phyloP scores from a whole-genome alignment of 2,888 invertebrate species.

The Diachrysia chrysitis region DNA sequence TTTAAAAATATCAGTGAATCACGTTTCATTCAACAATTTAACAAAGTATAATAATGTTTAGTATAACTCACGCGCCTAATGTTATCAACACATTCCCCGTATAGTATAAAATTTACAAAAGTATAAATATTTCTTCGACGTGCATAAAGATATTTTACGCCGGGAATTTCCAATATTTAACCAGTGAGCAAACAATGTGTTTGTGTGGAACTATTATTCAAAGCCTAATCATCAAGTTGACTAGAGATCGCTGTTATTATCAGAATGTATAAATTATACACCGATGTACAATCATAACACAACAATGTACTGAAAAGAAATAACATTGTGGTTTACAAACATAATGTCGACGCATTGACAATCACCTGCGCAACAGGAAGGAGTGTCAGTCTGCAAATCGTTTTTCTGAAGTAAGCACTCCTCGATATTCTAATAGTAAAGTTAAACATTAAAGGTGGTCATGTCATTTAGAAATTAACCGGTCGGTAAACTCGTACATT shows the following conservation, averaged over 20 bases:
- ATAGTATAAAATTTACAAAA: background rate
- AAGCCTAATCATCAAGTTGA: conserved; percentile 32
- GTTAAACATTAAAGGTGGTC: background rate
- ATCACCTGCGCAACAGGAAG: conserved; percentile 55
- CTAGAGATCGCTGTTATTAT: conserved; percentile 48
- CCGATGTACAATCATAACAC: conserved; percentile 65
- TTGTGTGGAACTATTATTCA: conserved; percentile 18
- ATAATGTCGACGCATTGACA: conserved; percentile 69
- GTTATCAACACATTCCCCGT: conserved; percentile 6
- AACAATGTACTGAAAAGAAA: conserved; percentile 72
- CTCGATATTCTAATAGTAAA: conserved; percentile 11
- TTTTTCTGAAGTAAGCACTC: conserved; percentile 67
- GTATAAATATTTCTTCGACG: background rate
- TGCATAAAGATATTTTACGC: background rate
- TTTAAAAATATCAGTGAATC: conserved; percentile 22
- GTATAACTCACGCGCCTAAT: background rate
- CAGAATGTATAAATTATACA: conserved; percentile 54
- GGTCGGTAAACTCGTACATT: background rate
- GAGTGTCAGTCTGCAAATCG: conserved; percentile 70
- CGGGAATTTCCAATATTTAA: conserved; percentile 31
- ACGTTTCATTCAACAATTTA: conserved; percentile 3
- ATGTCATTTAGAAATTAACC: conserved; percentile 2
- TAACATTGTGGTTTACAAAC: conserved; percentile 81
- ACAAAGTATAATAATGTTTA: conserved; percentile 14
- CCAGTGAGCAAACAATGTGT: conserved; percentile 34